Evolutionary conservation across 1,140 invertebrate species (phyloP).

Genomic region (Drosophila pseudoananassae): DNA sequence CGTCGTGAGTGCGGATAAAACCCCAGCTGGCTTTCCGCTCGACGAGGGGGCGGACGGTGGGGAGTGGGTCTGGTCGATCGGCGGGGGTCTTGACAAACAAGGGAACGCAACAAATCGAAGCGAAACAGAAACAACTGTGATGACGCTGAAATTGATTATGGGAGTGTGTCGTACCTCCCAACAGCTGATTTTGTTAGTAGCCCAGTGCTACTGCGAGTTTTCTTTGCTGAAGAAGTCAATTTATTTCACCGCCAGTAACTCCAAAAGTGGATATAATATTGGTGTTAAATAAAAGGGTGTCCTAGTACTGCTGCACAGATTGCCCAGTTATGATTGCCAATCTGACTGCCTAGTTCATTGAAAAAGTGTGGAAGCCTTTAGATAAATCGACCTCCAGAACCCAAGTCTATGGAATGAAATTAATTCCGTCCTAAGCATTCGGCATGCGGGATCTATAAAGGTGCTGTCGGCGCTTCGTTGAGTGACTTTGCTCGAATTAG

Average conservation of each 20-base stretch:
- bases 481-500: slow-evolving; percentile 55
- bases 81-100: not conserved
- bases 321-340: too few species aligned
- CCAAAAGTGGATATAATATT: too few species aligned
- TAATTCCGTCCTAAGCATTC: not conserved
- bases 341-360: too few species aligned
- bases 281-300: too few species aligned
- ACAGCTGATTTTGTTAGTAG: slow-evolving; percentile 39
- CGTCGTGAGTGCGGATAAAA: not conserved
- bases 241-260: too few species aligned
- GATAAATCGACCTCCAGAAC: too few species aligned
- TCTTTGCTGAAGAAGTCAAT: too few species aligned
- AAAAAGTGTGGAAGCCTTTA: too few species aligned
- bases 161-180: slow-evolving; percentile 24
- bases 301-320: too few species aligned
- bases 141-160: slow-evolving; percentile 33
- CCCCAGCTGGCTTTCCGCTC: not conserved
- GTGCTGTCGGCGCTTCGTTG: not conserved
- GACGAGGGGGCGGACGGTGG: too few species aligned
- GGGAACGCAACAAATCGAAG: slow-evolving; percentile 1
- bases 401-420: too few species aligned
- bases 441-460: not conserved
- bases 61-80: not conserved
- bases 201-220: too few species aligned
- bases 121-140: slow-evolving; percentile 7